phyloP scores from a whole-genome alignment of 1,140 invertebrate species.

The Bombus consobrinus region DNA sequence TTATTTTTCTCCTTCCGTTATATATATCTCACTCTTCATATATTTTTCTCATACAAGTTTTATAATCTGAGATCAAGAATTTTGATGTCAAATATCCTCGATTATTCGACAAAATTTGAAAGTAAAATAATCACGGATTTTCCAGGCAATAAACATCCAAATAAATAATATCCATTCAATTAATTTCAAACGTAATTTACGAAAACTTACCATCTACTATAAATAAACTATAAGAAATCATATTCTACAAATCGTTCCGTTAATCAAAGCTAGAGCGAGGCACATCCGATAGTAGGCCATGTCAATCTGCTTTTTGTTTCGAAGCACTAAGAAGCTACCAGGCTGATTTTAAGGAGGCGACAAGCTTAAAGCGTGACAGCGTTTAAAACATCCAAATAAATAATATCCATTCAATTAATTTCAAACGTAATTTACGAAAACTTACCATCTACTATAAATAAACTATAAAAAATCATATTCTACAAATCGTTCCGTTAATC shows the following conservation, averaged over 20 bases:
- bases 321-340: neutral
- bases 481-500: neutral
- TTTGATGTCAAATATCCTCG: neutral
- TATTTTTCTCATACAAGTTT: neutral
- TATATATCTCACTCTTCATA: neutral
- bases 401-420: too few species aligned
- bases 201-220: too few species aligned
- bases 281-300: too few species aligned
- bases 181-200: too few species aligned
- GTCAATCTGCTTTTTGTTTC: neutral
- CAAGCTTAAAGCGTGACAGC: slow-evolving; percentile 28
- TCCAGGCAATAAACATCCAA: too few species aligned
- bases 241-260: neutral
- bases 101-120: neutral
- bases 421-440: too few species aligned
- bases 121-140: neutral
- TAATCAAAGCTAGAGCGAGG: neutral
- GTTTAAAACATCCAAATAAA: slow-evolving; percentile 31
- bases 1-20: neutral
- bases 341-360: slow-evolving; percentile 29
- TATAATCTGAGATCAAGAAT: neutral
- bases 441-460: too few species aligned
- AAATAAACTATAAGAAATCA: too few species aligned
- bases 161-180: too few species aligned
- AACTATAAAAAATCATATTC: too few species aligned